Conservation (phyloP, 1,140 invertebrate genomes). For the Lucilia sericata region DNA sequence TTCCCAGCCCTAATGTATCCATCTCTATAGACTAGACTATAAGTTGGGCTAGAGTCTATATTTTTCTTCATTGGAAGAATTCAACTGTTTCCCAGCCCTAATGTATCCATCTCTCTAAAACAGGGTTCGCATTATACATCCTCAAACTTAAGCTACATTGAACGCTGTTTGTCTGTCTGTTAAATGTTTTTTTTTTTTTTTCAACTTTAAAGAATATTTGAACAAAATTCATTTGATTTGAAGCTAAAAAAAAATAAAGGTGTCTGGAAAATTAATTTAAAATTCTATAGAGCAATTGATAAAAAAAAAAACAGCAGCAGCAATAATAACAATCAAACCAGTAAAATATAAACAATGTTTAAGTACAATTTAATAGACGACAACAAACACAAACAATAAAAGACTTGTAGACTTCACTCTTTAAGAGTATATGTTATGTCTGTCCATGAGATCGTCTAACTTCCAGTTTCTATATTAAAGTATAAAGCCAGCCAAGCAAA, state of each 20-base stretch:
- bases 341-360: not conserved
- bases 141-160: not conserved
- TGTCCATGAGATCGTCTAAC: no score
- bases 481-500: no score
- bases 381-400: no score
- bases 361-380: not conserved
- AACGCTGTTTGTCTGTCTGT: not conserved
- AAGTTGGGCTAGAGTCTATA: no score
- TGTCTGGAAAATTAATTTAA: slow-evolving; percentile 42
- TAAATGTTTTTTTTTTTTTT: not conserved
- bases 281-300: slow-evolving; percentile 13
- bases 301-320: not conserved
- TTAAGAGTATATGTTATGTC: no score
- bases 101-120: no score
- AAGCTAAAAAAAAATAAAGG: slow-evolving; percentile 6
- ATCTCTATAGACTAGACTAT: no score
- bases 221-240: slow-evolving; percentile 25
- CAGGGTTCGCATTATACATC: no score
- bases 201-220: slow-evolving; percentile 25
- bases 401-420: no score
- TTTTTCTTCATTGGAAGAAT: not conserved
- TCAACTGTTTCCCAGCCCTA: not conserved
- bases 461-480: no score
- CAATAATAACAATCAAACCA: not conserved
- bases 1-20: no score